phyloP scores from a whole-genome alignment of 2,797 vertebrate species.

The Babyrousa celebensis region DNA sequence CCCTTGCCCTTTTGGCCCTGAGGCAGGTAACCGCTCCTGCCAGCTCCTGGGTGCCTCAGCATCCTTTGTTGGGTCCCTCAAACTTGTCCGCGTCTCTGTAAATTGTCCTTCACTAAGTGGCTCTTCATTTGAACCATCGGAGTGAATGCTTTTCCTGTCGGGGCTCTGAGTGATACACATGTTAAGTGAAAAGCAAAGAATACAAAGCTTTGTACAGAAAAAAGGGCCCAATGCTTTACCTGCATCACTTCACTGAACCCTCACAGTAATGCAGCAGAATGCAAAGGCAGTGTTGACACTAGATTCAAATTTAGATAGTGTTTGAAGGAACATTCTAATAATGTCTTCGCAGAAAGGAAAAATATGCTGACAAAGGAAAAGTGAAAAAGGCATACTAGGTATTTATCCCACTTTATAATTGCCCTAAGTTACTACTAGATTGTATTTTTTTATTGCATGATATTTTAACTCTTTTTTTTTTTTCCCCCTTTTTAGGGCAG shows the following conservation, averaged over 20 bases:
- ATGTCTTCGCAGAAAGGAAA: neutral
- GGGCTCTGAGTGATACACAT: neutral
- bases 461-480: neutral
- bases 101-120: neutral
- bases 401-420: neutral
- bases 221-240: neutral
- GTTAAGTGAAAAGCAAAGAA: slow-evolving; percentile 8
- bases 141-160: neutral
- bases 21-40: neutral
- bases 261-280: neutral
- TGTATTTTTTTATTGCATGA: slow-evolving; percentile 18
- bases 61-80: neutral
- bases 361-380: neutral
- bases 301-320: slow-evolving; percentile 73
- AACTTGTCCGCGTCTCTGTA: neutral
- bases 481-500: too few relatives aligned
- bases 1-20: neutral
- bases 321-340: slow-evolving; percentile 26
- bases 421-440: neutral
- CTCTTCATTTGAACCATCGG: neutral
- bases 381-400: neutral
- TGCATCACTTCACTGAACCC: neutral
- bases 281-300: neutral
- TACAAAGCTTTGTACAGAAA: neutral
- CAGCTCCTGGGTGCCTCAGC: neutral